Base-by-base conservation (phyloP, 2,113 vertebrate genomes). In the Sapajus apella region DNA sequence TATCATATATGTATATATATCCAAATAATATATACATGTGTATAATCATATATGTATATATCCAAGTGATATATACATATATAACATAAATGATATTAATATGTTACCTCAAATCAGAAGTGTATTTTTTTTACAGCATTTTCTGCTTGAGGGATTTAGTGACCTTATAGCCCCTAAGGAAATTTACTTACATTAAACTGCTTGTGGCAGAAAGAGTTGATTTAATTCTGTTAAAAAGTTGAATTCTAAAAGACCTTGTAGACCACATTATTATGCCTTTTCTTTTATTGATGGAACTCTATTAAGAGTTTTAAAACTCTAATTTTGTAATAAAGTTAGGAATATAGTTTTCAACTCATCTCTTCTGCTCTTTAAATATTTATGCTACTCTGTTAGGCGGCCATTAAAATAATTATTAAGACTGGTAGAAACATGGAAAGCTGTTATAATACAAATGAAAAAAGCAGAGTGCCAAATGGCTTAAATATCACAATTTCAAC, bases 351-450 rank as follows among this genome's bases (percentile, higher is more conserved):
- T 91, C 11, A 16, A 32, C 52, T 94, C 82, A 83, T 97, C 77
- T 91, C 73, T 91, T 97, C 66, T 97, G 21, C 82, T 95, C 82
- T 94, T 98, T 97, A 98, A 98, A 97, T 98, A 98, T 98, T 98
- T 89, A 97, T 97, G 47, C 73, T 88, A 1, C 75, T 64, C 58
- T 93, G n/a, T 84, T 89, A 93, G 40, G 68, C 86, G 76, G 82
- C 55, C 73, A 93, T 93, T 97, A 97, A 92, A 94, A 92, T 86
- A 70, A 86, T 95, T 95, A 80, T 79, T 76, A 81, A 88, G 75
- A 89, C 56, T 95, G 40, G 89, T 83, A 56, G 61, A 96, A 96
- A 94, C 82, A 93, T n/a, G 9, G 88, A 94, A 92, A 92, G 75
- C 84, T 88, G 56, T 92, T 96, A 91, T 89, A 80, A 93, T 84